phyloP scores from a whole-genome alignment of 2,888 invertebrate species.

The Caradrina clavipalpis region DNA sequence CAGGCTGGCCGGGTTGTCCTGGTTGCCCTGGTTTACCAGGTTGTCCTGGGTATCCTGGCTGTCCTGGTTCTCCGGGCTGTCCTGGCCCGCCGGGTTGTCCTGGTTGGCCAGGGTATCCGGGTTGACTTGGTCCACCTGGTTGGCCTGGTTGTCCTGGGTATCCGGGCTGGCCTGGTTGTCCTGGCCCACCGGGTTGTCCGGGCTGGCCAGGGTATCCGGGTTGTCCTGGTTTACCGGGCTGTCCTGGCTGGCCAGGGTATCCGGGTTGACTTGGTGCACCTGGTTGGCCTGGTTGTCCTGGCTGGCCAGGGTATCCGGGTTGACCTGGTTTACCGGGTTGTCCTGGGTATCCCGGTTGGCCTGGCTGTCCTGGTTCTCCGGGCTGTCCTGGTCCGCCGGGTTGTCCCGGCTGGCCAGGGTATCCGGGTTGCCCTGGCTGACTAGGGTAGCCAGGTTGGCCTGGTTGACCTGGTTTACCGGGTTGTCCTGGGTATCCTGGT shows the following conservation, averaged over 20 bases:
- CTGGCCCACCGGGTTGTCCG: constrained; percentile 63
- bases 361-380: constrained; percentile 63
- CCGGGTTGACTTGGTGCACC: too few species aligned
- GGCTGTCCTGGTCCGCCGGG: constrained; percentile 73
- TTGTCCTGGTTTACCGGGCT: constrained; percentile 50
- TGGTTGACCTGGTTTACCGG: constrained; percentile 41
- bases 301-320: too few species aligned
- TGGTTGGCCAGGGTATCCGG: constrained; percentile 62
- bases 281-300: too few species aligned
- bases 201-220: constrained; percentile 61
- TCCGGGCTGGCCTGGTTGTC: constrained; percentile 43
- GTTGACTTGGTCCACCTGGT: constrained; percentile 48
- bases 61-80: constrained; percentile 54
- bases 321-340: constrained; percentile 50
- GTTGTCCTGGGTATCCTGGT: constrained; percentile 26
- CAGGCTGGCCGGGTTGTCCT: constrained; percentile 65
- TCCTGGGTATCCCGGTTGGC: constrained; percentile 26
- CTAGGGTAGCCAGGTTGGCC: constrained; percentile 62
- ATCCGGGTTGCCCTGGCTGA: constrained; percentile 50
- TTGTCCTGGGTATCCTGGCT: constrained; percentile 70
- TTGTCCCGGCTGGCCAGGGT: constrained; percentile 54
- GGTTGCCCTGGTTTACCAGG: constrained; percentile 64
- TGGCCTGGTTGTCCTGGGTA: constrained; percentile 29
- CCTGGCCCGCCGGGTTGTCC: constrained; percentile 84
- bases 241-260: constrained; percentile 62